Evolutionary conservation across 2,888 invertebrate species (phyloP), one percentile per base, ranked within the genome.

Genomic region (Lithophane semibrunnea): DNA sequence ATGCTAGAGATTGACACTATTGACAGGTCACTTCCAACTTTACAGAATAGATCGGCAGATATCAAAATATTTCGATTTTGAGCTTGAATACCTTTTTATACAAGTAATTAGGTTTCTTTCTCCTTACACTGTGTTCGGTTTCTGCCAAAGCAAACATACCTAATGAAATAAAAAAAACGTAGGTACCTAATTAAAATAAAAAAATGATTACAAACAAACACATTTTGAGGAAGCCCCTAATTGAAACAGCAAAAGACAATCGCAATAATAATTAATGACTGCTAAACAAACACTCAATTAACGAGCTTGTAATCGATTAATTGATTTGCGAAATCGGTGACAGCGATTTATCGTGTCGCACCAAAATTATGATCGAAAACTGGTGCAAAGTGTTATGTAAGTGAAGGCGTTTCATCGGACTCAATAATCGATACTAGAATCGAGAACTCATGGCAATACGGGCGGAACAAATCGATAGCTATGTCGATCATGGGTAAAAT

Each of bases 351-450:
- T 89, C 85, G 88, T 80, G 81, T 88, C 79, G 76, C 77, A 75
- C 80, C 68, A 81, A 84, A 83, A 86, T 84, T 82, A 81, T 82
- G 82, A 77, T 84, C 79, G 79, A 85, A 88, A 91, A 91, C 83
- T 90, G 80, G 89, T 90, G 86, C 89, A 87, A 88, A 81, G 77
- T 60, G 75, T 93, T 92, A 91, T 85, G 89, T 91, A 92, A 94
- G 75, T 58, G 75, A 82, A 81, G 81, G 82, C 76, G 76, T 85
- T 85, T 85, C 84, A 82, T 87, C 84, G 88, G 89, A 88, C 87
- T 87, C 87, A 87, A 87, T 91, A 86, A 90, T 85, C 81, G 87
- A 86, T 89, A 77, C 52, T 63, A 85, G 87, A 84, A 87, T 87
- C 49, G 78, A 86, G 80, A 89, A 87, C 88, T 85, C 83, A 83